Base-by-base conservation (phyloP, 2,797 vertebrate genomes). In the Alauda arvensis region DNA sequence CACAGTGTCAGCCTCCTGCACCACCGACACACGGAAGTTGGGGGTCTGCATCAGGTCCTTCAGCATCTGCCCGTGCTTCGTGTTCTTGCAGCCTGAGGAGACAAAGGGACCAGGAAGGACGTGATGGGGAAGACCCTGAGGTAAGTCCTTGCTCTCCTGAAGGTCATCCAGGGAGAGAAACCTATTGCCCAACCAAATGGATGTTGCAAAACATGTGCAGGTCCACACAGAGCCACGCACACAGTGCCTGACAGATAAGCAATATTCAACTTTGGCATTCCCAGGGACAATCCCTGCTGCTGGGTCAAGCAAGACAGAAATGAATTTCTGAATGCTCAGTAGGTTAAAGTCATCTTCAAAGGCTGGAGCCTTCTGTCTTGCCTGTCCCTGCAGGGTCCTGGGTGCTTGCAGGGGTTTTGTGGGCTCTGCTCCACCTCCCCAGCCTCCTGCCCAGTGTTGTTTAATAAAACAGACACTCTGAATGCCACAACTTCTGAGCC, bases 11-110 rank as follows among this genome's bases (percentile, higher is more conserved):
- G 98, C 97, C 56, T 99, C 99, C 55, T 97, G 96, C 85, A 99
- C 99, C 95, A 99, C 98, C 0, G 98, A 98, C 94, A 99, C 98
- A 0, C 99, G 97, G 95, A 99, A 99, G 90, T 99, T 99, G 2
- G 95, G 96, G 1, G 99, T 99, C 95, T 99, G 98, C 98, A 99
- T 98, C 93, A 99, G 96, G 40, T 99, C 97, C 94, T 99, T 99
- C 96, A 99, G 95, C 34, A 96, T 82, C 45, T 97, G 95, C 40
- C 98, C 98, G 0, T 97, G 92, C 33, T 96, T 94, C 42, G 67
- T 86, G 85, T 98, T 98, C 97, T 97, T 99, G 95, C 98, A 98
- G 37, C 99, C 99, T 99, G 67, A 77, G 39, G 62, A 46, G 71
- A 68, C 40, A 75, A 62, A 48, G 28, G 12, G 51, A 49, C 1